A percentile compares a stretch with the other conserved stretches of the same genome.
These are phyloP conservation scores for Ficedula albicollis DNA, from an alignment of 2,797 vertebrate species.

Conservation along the genomic window DNA sequence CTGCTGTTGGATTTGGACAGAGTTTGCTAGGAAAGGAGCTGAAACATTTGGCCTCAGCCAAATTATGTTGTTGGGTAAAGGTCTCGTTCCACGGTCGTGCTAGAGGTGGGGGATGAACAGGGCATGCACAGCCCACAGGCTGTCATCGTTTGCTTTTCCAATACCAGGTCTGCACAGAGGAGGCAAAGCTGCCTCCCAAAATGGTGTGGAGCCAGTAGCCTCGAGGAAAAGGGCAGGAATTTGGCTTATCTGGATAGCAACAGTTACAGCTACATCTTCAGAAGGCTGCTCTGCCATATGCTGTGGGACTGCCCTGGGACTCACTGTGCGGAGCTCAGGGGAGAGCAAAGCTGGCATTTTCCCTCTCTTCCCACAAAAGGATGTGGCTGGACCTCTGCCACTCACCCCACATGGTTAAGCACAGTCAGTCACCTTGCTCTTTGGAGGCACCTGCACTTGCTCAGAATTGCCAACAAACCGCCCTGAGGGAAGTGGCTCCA, in stretches of 20 bases:
- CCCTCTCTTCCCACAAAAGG: neutral
- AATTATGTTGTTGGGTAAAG: neutral
- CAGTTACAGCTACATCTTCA: conserved; percentile 1
- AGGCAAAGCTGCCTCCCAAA: neutral
- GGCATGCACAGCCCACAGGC: accelerated
- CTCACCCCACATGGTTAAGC: neutral
- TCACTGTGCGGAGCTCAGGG: neutral
- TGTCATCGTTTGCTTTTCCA: neutral
- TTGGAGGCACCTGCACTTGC: neutral
- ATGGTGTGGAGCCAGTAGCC: neutral
- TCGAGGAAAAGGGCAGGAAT: conserved; percentile 17
- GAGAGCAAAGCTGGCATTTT: neutral
- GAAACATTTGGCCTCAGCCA: neutral
- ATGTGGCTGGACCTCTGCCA: neutral
- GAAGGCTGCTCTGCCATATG: conserved; percentile 26
- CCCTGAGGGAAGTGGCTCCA: neutral
- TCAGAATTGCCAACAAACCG: neutral
- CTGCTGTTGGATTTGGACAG: neutral
- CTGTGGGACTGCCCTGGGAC: neutral
- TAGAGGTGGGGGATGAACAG: neutral
- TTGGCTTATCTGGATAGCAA: neutral
- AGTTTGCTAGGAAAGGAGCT: neutral
- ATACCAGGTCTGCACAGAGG: neutral
- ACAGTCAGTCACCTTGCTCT: neutral
- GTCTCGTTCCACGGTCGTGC: neutral